A percentile compares a stretch with the other conserved stretches of the same genome.
phyloP scores from a whole-genome alignment of 1,140 invertebrate genomes.

The Diploscapter pachys region DNA sequence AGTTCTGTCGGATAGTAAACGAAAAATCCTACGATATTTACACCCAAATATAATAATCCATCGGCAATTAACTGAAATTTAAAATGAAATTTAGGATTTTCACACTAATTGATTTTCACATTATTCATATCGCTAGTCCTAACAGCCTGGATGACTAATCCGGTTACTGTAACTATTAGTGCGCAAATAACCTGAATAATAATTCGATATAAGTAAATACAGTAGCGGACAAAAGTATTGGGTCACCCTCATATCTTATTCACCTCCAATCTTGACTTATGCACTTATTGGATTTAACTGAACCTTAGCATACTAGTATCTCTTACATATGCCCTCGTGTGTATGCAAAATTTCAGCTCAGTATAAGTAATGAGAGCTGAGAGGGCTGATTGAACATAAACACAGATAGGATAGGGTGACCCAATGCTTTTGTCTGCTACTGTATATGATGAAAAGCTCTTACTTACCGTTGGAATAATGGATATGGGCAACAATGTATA shows the following conservation, averaged over 20 bases:
- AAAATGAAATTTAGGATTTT: not conserved
- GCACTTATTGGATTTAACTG: too few relatives aligned
- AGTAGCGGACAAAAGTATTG: too few relatives aligned
- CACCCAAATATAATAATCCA: constrained; percentile 53
- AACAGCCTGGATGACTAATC: constrained; percentile 66
- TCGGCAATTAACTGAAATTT: constrained; percentile 47
- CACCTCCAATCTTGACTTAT: too few relatives aligned
- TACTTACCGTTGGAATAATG: constrained; percentile 20
- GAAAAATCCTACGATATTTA: constrained; percentile 80
- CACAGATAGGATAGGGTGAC: too few relatives aligned
- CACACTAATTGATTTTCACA: constrained; percentile 7
- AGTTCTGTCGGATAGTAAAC: constrained; percentile 85
- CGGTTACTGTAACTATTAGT: constrained; percentile 62
- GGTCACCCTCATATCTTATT: too few relatives aligned
- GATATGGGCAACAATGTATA: constrained; percentile 78
- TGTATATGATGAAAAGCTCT: too few relatives aligned
- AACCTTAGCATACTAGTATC: too few relatives aligned
- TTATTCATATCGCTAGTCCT: constrained; percentile 51
- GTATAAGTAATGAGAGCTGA: too few relatives aligned
- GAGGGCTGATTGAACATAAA: too few relatives aligned
- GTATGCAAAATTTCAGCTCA: too few relatives aligned
- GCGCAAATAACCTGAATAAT: constrained; percentile 68
- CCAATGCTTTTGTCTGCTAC: too few relatives aligned
- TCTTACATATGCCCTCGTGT: too few relatives aligned
- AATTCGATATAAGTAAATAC: constrained; percentile 58